Evolutionary conservation across 2,797 vertebrate species (phyloP), one percentile per base, ranked within the genome.

Genomic region (Lepilemur ruficaudatus): DNA sequence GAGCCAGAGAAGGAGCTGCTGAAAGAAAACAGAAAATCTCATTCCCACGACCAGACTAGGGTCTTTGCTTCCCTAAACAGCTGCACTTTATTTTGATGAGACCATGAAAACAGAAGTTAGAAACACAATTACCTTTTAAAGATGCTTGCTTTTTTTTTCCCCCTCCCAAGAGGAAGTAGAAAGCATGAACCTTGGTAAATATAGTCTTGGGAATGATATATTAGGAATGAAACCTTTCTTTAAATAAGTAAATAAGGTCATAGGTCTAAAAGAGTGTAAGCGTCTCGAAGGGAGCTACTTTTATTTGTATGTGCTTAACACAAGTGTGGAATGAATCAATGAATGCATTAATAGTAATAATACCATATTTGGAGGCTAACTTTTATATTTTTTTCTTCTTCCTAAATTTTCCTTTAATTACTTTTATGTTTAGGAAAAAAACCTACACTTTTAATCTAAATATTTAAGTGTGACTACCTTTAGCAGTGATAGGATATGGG

Each of bases 161-260:
- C 10, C 4, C 55, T 57, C 55, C 55, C 63, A 43, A 52, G 25
- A 95, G 72, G 76, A 91, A 88, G 30, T 69, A 75, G 79, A 92
- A 86, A 95, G 67, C 69, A 69, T 57, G 89, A 67, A 63, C 81
- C 35, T 96, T 92, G 93, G n/a, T 88, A 82, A 97, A 28, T 59
- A 57, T 13, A 38, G 22, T 67, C 78, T 80, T 75, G 25, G 65
- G 17, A 82, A 89, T 89, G 50, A 94, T 91, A 86, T 76, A 43
- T 69, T 38, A 61, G 72, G 85, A 73, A 76, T 69, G 79, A 82
- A 94, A 86, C 59, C 65, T 93, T 86, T 90, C 63, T 76, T 88
- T 79, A 30, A 83, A 87, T 78, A 86, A 86, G 75, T 48, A 59
- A 69, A 55, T n/a, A 30, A 79, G 41, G 18, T 50, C 82, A 69